Evolutionary conservation across 2,888 invertebrate species (phyloP).

Genomic region (Ditylenchus weischeri): DNA sequence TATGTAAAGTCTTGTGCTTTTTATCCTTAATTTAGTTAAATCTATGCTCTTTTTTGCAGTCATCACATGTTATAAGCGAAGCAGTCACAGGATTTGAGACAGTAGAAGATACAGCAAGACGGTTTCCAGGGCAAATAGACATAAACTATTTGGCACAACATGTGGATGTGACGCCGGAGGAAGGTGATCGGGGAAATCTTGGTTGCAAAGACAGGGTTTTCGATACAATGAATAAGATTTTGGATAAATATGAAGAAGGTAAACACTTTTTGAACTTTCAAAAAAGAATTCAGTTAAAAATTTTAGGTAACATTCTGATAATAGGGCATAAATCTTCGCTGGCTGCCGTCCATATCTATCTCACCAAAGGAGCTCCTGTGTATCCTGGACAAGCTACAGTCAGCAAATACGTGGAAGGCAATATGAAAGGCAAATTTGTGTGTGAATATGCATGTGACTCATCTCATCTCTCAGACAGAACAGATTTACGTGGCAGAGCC

Average conservation of each 20-base stretch:
- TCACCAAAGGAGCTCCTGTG: background rate
- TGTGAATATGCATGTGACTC: slow-evolving; percentile 6
- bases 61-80: background rate
- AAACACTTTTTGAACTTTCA: background rate
- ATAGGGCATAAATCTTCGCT: slow-evolving; percentile 3
- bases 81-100: background rate
- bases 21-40: no score
- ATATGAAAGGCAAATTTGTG: background rate
- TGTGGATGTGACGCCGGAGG: background rate
- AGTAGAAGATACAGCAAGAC: background rate
- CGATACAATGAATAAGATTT: background rate
- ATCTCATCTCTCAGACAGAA: slow-evolving; percentile 1
- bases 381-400: slow-evolving; percentile 4
- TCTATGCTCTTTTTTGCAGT: background rate
- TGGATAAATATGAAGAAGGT: background rate
- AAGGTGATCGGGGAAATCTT: background rate
- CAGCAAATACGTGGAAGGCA: background rate
- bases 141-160: background rate
- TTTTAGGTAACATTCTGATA: background rate
- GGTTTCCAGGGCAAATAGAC: slow-evolving; percentile 1
- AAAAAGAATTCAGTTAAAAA: background rate
- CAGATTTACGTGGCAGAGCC: background rate
- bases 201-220: background rate
- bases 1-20: background rate
- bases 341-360: background rate